phyloP scores from a whole-genome alignment of 2,888 invertebrate genomes.

The Dasysyrphus albostriatus region DNA sequence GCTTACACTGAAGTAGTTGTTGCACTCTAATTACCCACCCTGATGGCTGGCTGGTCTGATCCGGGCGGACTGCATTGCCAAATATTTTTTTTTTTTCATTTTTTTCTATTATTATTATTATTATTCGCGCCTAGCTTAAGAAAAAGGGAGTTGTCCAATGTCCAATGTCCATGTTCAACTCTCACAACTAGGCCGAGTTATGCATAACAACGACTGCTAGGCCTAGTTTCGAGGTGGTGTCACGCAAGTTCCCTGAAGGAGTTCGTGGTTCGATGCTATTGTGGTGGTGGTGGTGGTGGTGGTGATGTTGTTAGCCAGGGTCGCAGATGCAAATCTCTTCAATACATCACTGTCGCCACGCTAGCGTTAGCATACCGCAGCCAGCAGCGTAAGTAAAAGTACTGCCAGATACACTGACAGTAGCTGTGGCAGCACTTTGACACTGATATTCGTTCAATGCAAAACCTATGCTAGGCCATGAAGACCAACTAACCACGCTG shows the following conservation, averaged over 20 bases:
- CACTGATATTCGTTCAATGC: conserved; percentile 75
- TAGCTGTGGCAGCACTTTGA: conserved; percentile 61
- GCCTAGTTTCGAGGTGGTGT: conserved; percentile 67
- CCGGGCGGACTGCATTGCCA: conserved; percentile 68
- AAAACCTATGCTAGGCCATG: conserved; percentile 64
- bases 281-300: conserved; percentile 28
- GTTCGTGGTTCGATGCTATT: conserved; percentile 49
- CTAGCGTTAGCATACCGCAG: neutral
- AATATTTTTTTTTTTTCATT: conserved; percentile 56
- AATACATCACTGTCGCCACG: neutral
- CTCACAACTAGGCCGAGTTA: conserved; percentile 72
- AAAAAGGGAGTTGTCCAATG: conserved; percentile 70
- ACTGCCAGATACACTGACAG: conserved; percentile 53
- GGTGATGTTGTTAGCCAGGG: conserved; percentile 62
- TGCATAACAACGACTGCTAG: conserved; percentile 64
- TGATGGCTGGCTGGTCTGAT: conserved; percentile 28
- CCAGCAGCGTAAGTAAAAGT: conserved; percentile 66
- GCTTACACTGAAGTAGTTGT: conserved; percentile 63
- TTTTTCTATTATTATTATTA: conserved; percentile 6
- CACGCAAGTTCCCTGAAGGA: conserved; percentile 75
- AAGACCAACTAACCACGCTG: conserved; percentile 46
- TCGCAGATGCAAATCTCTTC: conserved; percentile 69
- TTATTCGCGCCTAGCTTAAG: conserved; percentile 16
- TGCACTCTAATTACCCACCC: conserved; percentile 74
- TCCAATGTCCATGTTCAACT: conserved; percentile 50